Evolutionary conservation across 2,797 vertebrate species (phyloP).

Genomic region (Rhyacichthys aspro): DNA sequence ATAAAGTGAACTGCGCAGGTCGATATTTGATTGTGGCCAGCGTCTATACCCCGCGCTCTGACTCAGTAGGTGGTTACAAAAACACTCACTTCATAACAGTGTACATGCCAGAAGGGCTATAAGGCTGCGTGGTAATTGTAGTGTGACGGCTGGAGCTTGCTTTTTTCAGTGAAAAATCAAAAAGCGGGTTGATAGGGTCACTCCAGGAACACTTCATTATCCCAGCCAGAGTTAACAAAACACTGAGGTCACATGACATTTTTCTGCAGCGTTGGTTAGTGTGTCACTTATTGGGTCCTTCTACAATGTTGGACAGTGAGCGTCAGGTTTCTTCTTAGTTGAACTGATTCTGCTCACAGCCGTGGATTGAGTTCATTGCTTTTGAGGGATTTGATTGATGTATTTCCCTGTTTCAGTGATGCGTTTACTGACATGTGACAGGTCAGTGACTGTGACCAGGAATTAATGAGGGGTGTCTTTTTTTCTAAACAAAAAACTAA

Average conservation of each 20-base stretch:
- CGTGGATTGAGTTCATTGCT: neutral
- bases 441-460: conserved; percentile 43
- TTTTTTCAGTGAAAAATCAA: conserved; percentile 15
- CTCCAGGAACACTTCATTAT: conserved; percentile 44
- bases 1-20: conserved; percentile 21
- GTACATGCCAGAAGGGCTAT: conserved; percentile 11
- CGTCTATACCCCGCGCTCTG: neutral
- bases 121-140: conserved; percentile 31
- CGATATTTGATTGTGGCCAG: conserved; percentile 35
- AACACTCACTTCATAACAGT: conserved; percentile 6
- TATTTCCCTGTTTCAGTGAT: conserved; percentile 13
- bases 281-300: neutral
- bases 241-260: neutral
- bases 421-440: conserved; percentile 39
- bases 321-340: neutral
- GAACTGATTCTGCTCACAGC: neutral
- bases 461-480: conserved; percentile 39
- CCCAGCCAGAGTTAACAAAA: neutral
- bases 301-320: neutral
- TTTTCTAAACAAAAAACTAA: conserved; percentile 4
- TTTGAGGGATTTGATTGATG: conserved; percentile 19
- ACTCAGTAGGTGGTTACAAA: conserved; percentile 17
- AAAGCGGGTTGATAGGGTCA: conserved; percentile 41
- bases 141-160: conserved; percentile 33
- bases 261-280: neutral